These are phyloP conservation scores for Lerema accius DNA, from an alignment of 1,140 invertebrate genomes.

Conservation along the genomic window DNA sequence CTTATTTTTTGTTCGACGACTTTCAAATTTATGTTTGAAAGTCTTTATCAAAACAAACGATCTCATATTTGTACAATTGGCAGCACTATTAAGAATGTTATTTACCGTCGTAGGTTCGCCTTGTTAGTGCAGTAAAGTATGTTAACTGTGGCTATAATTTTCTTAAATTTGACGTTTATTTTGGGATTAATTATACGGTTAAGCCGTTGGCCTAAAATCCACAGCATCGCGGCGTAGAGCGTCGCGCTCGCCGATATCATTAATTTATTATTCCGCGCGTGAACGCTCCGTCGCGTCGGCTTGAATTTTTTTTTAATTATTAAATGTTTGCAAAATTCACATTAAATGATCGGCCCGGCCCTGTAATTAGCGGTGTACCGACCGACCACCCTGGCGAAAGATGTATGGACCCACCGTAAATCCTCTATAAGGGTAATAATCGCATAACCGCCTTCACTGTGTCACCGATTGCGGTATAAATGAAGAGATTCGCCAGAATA, in stretches of 20 bases:
- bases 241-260: slow-evolving; percentile 39
- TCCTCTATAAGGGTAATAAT: slow-evolving; percentile 63
- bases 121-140: neutral
- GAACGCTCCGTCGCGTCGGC: slow-evolving; percentile 60
- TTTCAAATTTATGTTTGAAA: slow-evolving; percentile 4
- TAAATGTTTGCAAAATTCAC: slow-evolving; percentile 75
- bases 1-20: neutral
- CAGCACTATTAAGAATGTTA: neutral
- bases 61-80: slow-evolving; percentile 2
- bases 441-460: slow-evolving; percentile 56
- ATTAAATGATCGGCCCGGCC: slow-evolving; percentile 69
- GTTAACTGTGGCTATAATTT: neutral
- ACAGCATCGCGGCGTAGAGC: slow-evolving; percentile 8
- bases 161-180: neutral
- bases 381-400: slow-evolving; percentile 61
- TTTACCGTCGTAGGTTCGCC: neutral
- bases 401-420: slow-evolving; percentile 58
- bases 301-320: slow-evolving; percentile 64
- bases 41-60: neutral
- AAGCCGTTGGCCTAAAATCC: slow-evolving; percentile 11
- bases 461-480: slow-evolving; percentile 54
- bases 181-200: slow-evolving; percentile 5
- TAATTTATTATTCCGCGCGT: slow-evolving; percentile 70
- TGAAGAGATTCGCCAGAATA: slow-evolving; percentile 60
- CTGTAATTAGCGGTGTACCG: slow-evolving; percentile 67